A percentile compares a stretch with the other conserved stretches of the same genome.
Conservation (phyloP, 2,888 invertebrate genomes). For the Agapostemon virescens region DNA sequence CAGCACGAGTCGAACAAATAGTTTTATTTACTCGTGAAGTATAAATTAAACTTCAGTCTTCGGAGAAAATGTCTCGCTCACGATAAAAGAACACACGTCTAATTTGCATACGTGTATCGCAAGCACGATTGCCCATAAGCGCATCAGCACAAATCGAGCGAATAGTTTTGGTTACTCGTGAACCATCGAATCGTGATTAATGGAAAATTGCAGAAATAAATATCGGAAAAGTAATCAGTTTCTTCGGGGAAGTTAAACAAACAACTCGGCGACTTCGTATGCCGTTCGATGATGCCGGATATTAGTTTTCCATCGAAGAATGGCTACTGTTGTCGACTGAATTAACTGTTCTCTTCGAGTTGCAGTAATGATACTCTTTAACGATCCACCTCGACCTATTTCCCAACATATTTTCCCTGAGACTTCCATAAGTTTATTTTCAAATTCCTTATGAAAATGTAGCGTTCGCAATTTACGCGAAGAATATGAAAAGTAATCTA, state of each 20-base stretch:
- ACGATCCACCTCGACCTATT: slow-evolving; percentile 40
- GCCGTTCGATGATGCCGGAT: slow-evolving; percentile 52
- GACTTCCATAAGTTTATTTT: slow-evolving; percentile 11
- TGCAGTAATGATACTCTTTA: slow-evolving; percentile 47
- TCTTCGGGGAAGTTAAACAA: slow-evolving; percentile 51
- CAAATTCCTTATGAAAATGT: neutral
- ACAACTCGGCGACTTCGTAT: slow-evolving; percentile 44
- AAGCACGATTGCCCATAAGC: neutral
- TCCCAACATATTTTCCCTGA: slow-evolving; percentile 18
- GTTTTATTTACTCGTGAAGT: neutral
- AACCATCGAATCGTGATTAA: slow-evolving; percentile 57
- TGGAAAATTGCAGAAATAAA: slow-evolving; percentile 60
- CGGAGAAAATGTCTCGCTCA: neutral
- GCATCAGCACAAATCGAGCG: neutral
- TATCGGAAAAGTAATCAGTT: slow-evolving; percentile 68
- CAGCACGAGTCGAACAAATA: slow-evolving; percentile 2
- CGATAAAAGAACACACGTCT: neutral
- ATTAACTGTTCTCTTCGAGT: slow-evolving; percentile 28
- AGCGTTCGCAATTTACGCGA: neutral
- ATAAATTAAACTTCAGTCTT: neutral
- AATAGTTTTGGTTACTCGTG: slow-evolving; percentile 8
- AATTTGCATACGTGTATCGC: slow-evolving; percentile 11
- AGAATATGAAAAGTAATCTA: neutral
- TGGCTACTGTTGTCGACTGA: slow-evolving; percentile 44
- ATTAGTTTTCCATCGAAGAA: slow-evolving; percentile 57